Conservation (phyloP, 2,888 invertebrate species). For the Cosmia pyralina region DNA sequence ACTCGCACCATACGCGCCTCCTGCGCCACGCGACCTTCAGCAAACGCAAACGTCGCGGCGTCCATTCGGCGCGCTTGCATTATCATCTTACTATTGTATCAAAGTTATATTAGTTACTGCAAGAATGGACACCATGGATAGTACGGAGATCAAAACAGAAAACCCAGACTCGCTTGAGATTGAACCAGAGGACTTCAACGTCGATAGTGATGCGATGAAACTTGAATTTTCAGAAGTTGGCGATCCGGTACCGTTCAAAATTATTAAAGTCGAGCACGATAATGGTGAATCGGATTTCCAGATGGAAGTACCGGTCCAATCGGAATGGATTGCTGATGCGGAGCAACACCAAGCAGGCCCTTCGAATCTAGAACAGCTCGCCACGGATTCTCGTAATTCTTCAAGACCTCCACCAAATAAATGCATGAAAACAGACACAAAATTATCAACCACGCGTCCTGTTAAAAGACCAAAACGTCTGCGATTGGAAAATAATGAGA, state of each 20-base stretch:
- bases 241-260: constrained; percentile 7
- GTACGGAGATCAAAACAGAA: constrained; percentile 11
- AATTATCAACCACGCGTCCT: not conserved
- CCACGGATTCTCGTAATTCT: not conserved
- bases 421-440: not conserved
- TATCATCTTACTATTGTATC: not conserved
- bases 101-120: not conserved
- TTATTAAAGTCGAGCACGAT: constrained; percentile 5
- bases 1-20: not conserved
- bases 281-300: not conserved
- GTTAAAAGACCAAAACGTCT: constrained; percentile 2
- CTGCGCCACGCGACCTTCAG: not conserved
- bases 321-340: not conserved
- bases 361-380: constrained; percentile 5
- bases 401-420: constrained; percentile 4
- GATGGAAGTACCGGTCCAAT: not conserved
- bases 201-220: not conserved
- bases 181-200: not conserved
- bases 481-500: constrained; percentile 26
- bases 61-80: not conserved
- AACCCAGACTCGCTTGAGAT: not conserved
- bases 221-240: constrained; percentile 28
- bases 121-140: constrained; percentile 12
- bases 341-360: constrained; percentile 12
- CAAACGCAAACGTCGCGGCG: not conserved